A percentile compares a stretch with the other conserved stretches of the same genome.
phyloP scores from a whole-genome alignment of 2,797 vertebrate genomes.

The Smutsia gigantea region DNA sequence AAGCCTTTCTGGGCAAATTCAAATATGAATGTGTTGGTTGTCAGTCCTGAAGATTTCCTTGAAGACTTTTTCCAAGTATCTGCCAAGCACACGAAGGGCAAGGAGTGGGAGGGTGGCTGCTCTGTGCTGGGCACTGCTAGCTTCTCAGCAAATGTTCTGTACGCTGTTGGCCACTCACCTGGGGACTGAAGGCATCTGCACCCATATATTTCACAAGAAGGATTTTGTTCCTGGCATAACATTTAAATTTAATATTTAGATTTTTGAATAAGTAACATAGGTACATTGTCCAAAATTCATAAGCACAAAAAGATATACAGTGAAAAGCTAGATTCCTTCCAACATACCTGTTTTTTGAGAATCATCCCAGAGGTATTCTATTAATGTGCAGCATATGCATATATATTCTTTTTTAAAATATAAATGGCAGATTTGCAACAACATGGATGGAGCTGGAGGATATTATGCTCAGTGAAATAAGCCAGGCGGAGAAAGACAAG shows the following conservation, averaged over 20 bases:
- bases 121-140: neutral
- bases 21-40: slow-evolving; percentile 51
- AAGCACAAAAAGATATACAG: neutral
- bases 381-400: neutral
- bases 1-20: slow-evolving; percentile 54
- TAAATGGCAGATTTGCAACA: neutral
- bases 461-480: no score
- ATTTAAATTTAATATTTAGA: neutral
- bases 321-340: neutral
- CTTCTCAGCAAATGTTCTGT: neutral
- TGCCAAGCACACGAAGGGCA: neutral
- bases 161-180: no score
- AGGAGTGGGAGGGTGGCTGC: neutral
- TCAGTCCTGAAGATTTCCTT: slow-evolving; percentile 38
- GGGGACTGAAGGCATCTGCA: neutral
- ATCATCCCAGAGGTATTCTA: neutral
- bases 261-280: neutral
- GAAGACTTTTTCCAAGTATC: neutral
- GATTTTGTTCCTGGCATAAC: neutral
- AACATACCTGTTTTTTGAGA: neutral
- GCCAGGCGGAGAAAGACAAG: no score
- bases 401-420: neutral
- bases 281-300: neutral
- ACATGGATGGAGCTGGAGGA: no score
- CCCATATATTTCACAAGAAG: neutral